Evolutionary conservation across 35 echinoderm and acorn worm species (phyloP).

Genomic region (Heliocidaris erythrogramma): DNA sequence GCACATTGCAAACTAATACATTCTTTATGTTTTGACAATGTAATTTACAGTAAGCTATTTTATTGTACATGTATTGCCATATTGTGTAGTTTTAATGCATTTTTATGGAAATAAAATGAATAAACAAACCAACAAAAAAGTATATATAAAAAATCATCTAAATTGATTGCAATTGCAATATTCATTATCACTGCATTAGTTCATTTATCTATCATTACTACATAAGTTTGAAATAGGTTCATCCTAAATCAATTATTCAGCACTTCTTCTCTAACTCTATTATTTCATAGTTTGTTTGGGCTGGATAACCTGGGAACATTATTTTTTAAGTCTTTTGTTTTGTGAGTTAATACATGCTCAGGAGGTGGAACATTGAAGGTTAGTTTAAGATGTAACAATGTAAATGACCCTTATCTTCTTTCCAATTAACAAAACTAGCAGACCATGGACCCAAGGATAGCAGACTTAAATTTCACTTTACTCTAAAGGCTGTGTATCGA

Average conservation of each 20-base stretch:
- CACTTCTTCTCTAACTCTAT: not conserved
- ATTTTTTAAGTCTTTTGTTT: not conserved
- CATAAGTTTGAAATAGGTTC: not conserved
- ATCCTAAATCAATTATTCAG: not conserved
- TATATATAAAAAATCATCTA: not conserved
- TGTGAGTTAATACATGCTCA: not conserved
- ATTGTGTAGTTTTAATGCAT: too few relatives aligned
- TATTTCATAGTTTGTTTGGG: constrained; percentile 18
- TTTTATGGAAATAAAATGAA: too few relatives aligned
- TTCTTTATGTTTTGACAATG: too few relatives aligned
- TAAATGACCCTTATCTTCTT: not conserved
- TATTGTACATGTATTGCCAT: too few relatives aligned
- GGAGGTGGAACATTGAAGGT: not conserved
- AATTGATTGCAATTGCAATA: not conserved
- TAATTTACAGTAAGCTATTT: too few relatives aligned
- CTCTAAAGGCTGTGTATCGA: not conserved
- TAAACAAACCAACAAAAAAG: not conserved
- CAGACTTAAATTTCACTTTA: too few relatives aligned
- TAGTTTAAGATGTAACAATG: not conserved
- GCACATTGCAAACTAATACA: too few relatives aligned
- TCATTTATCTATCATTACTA: not conserved
- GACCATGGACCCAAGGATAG: not conserved
- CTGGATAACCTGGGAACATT: not conserved
- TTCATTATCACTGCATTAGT: too few relatives aligned
- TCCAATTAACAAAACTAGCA: not conserved